Conservation (phyloP, 2,113 vertebrate species). For the Gadus macrocephalus region DNA sequence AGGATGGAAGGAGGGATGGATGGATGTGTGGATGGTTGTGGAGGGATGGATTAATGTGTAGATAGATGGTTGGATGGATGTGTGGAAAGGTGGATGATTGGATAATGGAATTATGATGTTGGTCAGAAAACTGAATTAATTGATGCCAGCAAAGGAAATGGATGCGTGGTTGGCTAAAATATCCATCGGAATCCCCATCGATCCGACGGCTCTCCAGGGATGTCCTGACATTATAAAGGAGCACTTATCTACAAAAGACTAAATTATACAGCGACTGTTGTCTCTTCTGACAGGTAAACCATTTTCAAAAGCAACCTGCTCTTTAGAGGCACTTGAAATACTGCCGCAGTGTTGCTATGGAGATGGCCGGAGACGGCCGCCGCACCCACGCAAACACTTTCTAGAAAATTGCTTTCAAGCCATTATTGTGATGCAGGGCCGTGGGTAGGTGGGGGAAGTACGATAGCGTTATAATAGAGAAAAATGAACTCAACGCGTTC, state of each 20-base stretch:
- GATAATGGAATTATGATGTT: too few relatives aligned
- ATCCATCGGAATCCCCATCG: too few relatives aligned
- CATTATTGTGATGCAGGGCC: slow-evolving; percentile 9
- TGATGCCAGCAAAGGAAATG: too few relatives aligned
- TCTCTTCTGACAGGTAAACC: neutral
- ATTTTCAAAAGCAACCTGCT: slow-evolving; percentile 4
- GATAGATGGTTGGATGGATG: neutral
- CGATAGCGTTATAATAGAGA: neutral
- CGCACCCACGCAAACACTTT: neutral
- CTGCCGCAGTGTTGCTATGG: slow-evolving; percentile 21
- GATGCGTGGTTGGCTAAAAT: too few relatives aligned
- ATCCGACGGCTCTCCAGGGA: neutral
- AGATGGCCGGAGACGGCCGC: slow-evolving; percentile 18
- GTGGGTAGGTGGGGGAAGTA: neutral
- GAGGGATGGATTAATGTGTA: neutral
- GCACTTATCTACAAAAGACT: slow-evolving; percentile 4
- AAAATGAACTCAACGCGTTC: too few relatives aligned
- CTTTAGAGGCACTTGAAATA: neutral
- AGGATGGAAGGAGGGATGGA: neutral
- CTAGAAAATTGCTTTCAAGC: slow-evolving; percentile 2
- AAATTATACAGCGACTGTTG: neutral
- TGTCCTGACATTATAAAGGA: neutral
- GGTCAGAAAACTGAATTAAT: too few relatives aligned
- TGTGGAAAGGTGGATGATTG: too few relatives aligned
- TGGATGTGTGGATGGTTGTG: neutral